Evolutionary conservation across 2,797 vertebrate species (phyloP).

Genomic region (Acrossocheilus wenchowensis): DNA sequence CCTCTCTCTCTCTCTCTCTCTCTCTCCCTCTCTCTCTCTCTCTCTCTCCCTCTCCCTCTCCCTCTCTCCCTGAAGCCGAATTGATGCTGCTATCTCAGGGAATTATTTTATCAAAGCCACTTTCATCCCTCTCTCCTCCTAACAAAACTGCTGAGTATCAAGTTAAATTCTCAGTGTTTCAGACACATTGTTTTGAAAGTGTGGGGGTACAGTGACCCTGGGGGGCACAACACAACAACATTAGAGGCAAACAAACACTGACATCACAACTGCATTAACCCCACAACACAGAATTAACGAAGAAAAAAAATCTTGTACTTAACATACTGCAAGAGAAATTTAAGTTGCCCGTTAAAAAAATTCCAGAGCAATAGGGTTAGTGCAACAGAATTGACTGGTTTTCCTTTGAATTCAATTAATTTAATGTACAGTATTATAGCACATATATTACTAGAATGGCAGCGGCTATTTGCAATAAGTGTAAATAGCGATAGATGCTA

Average conservation of each 20-base stretch:
- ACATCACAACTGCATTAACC: slow-evolving; percentile 9
- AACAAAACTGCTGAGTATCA: slow-evolving; percentile 68
- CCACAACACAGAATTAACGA: not conserved
- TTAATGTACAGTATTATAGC: not conserved
- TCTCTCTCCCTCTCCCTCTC: slow-evolving; percentile 9
- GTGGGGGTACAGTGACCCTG: slow-evolving; percentile 26
- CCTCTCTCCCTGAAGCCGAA: slow-evolving; percentile 55
- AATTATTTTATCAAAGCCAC: slow-evolving; percentile 69
- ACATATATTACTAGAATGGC: not conserved
- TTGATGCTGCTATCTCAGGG: slow-evolving; percentile 65
- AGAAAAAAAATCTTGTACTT: not conserved
- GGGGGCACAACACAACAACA: slow-evolving; percentile 12
- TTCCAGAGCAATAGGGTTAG: not conserved
- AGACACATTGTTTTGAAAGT: slow-evolving; percentile 48
- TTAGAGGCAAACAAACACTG: slow-evolving; percentile 18
- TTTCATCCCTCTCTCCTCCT: slow-evolving; percentile 65
- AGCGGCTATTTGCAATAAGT: not conserved
- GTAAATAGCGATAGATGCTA: too few relatives aligned
- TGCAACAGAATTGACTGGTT: not conserved
- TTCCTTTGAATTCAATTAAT: not conserved
- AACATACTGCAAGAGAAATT: too few relatives aligned
- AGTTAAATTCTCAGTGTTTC: slow-evolving; percentile 55
- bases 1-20: too few relatives aligned
- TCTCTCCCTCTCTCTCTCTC: not conserved
- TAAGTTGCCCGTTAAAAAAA: too few relatives aligned